Conservation (phyloP, 2,113 vertebrate species). For the Bothrops jararaca region DNA sequence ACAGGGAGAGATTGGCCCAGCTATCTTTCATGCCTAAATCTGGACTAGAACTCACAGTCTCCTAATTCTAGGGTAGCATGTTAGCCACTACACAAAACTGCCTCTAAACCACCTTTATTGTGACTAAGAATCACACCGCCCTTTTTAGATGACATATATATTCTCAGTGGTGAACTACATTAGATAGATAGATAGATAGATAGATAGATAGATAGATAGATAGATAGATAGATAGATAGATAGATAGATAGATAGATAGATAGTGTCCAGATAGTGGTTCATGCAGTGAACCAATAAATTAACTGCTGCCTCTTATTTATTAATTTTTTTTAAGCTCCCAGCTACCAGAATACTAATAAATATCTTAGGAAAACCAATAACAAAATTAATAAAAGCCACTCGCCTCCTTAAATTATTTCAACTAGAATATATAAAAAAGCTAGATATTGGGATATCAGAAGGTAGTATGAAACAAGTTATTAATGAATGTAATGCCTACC, state of each 20-base stretch:
- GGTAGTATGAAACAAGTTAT: neutral
- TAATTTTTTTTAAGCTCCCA: neutral
- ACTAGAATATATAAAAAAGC: neutral
- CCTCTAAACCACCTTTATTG: neutral
- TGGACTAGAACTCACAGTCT: neutral
- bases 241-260: fast-evolving
- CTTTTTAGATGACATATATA: neutral
- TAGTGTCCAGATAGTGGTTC: neutral
- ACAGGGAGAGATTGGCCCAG: neutral
- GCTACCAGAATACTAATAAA: neutral
- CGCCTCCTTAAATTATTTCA: neutral
- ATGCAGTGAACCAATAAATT: neutral
- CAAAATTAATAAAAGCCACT: neutral
- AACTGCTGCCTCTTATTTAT: neutral
- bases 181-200: neutral
- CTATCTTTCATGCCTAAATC: neutral
- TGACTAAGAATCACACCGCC: neutral
- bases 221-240: too few species aligned
- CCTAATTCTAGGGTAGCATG: neutral
- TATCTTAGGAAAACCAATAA: neutral
- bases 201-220: too few species aligned
- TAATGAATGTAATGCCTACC: neutral
- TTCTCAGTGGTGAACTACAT: neutral
- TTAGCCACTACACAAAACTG: neutral
- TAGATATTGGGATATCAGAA: neutral